Base-by-base conservation (phyloP, 2,113 vertebrate genomes). In the Melierax canorus region DNA sequence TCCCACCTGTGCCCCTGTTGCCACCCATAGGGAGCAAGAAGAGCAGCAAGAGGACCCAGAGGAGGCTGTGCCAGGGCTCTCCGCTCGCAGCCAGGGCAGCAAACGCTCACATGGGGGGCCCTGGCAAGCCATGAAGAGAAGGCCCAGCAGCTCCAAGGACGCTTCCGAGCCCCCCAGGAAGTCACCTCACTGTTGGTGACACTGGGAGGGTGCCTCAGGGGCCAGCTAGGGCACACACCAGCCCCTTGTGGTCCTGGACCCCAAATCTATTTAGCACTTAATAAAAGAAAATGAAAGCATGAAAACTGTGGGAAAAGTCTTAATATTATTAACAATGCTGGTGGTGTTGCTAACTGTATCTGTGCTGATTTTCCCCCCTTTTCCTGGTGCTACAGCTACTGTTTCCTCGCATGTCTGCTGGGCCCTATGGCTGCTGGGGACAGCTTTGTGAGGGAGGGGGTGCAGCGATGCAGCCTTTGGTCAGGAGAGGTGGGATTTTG, bases 181-280 rank as follows among this genome's bases (percentile, higher is more conserved):
- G 15, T 10, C 29, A 60, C 27, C 14, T 46, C 11, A 4, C 29
- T 13, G 10, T 59, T 21, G 0, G 0, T 68, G 29, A 73, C 10
- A 8, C 62, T 50, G n/a, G n/a, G 10, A 59, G 26, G 43, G 10
- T 27, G 11, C 23, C 8, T 46, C 30, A 59, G 23, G 21, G 46
- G 15, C 29, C n/a, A 68, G 23, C 13, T 58, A 15, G 15, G 20
- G 26, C 53, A 59, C 12, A 24, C 6, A 9, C 6, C 10, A 73
- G 22, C 5, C 26, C 12, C 16, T n/a, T 41, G 26, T 12, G 26
- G 36, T 68, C 27, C 19, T 45, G 56, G 32, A 4, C 18, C 15
- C 21, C 20, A 22, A 10, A 27, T 60, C 18, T 50, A n/a, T 8
- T 48, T 56, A 62, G 5, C 17, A 30, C 50, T 5, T 51, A 77